Evolutionary conservation across 2,888 invertebrate species (phyloP), one percentile per base, ranked within the genome.

Genomic region (Stenchaetothrips biformis): DNA sequence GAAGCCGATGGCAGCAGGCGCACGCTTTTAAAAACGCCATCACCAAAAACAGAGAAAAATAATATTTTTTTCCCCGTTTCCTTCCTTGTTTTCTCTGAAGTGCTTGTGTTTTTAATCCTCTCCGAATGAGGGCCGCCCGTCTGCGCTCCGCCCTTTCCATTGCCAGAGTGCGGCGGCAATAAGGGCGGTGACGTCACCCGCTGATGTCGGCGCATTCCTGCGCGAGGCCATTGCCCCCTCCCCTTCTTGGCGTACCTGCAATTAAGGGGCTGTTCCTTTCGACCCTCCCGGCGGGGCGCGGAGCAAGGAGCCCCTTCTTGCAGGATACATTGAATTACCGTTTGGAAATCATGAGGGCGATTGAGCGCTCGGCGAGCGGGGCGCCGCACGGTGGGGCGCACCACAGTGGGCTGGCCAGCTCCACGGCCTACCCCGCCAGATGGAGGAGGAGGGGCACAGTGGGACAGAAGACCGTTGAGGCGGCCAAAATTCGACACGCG

Each of bases 321-420:
- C 59, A 25, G 67, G 67, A 74, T 11, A 74, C 67, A 74, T 74
- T 74, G 25, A 74, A 74, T 74, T 74, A 74, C 67, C 67, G 67
- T 74, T 25, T 25, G 21, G 67, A 25, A 74, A 74, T 74, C 67
- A 74, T 74, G 67, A 25, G n/a, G 67, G n/a, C 67, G 67, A 21
- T 21, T 67, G 67, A 67, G 67, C 21, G 67, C 21, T 67, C 67
- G 67, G 25, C 67, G 8, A 21, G 21, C 21, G 25, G 67, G n/a
- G n/a, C n/a, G 13, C 13, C 16, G 11, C n/a, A n/a, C n/a, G n/a
- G n/a, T n/a, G n/a, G n/a, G n/a, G n/a, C n/a, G n/a, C n/a, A n/a
- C n/a, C n/a, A n/a, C n/a, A n/a, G n/a, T n/a, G n/a, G n/a, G n/a
- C n/a, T n/a, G n/a, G n/a, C n/a, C n/a, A n/a, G n/a, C n/a, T n/a